Evolutionary conservation across 1,140 invertebrate genomes (phyloP).

Genomic region (Lysiphlebus fabarum): DNA sequence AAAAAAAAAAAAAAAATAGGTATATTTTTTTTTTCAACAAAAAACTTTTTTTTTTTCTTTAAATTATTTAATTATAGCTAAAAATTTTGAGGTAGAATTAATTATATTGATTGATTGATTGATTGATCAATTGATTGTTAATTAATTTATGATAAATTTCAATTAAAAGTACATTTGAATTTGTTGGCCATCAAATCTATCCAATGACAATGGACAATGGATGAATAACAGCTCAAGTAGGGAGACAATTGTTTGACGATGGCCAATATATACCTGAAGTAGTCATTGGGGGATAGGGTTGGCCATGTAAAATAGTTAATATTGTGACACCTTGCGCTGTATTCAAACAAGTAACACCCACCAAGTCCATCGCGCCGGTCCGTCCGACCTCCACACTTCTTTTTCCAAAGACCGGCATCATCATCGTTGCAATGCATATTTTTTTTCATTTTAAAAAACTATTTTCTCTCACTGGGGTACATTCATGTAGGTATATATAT

Average conservation of each 20-base stretch:
- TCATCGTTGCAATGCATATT: conserved; percentile 8
- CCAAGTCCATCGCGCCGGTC: conserved; percentile 55
- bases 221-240: conserved; percentile 36
- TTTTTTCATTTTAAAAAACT: neutral
- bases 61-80: too few relatives aligned
- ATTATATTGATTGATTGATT: neutral
- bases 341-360: conserved; percentile 55
- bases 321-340: conserved; percentile 36
- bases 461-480: too few relatives aligned
- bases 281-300: conserved; percentile 32
- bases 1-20: too few relatives aligned
- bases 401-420: conserved; percentile 40
- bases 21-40: too few relatives aligned
- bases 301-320: conserved; percentile 42
- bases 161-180: conserved; percentile 1
- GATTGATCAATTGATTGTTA: neutral
- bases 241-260: conserved; percentile 22
- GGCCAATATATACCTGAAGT: conserved; percentile 16
- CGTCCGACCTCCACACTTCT: conserved; percentile 45
- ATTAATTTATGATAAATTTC: neutral
- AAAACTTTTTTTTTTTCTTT: too few relatives aligned
- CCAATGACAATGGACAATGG: conserved; percentile 26
- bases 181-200: conserved; percentile 2
- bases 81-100: too few relatives aligned
- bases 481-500: too few relatives aligned